Conservation (phyloP, 2,797 vertebrate genomes). For the Pipistrellus kuhlii region DNA sequence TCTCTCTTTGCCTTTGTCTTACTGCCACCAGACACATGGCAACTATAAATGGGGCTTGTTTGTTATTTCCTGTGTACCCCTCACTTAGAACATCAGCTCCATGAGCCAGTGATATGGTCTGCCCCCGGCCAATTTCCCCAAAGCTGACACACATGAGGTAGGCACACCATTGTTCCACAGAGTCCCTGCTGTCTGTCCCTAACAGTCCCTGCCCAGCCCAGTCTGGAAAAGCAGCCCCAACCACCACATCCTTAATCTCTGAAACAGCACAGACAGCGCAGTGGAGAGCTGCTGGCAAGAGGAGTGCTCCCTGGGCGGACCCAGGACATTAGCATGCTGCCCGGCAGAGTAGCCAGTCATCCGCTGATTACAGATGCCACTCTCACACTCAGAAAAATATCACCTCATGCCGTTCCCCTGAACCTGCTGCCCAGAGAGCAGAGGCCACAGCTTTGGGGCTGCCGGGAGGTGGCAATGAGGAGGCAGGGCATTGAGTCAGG, state of each 20-base stretch:
- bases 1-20: neutral
- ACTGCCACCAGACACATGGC: neutral
- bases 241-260: accelerated
- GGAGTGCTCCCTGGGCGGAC: accelerated
- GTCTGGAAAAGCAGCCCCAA: neutral
- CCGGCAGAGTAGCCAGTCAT: accelerated
- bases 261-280: neutral
- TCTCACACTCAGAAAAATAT: neutral
- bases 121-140: too few relatives aligned
- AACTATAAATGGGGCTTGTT: too few relatives aligned
- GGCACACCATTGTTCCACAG: neutral
- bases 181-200: neutral
- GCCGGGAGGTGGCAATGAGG: neutral
- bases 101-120: neutral
- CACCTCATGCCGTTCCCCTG: neutral
- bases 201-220: accelerated
- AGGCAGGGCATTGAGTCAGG: neutral
- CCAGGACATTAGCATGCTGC: neutral
- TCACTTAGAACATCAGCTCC: neutral
- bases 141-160: neutral
- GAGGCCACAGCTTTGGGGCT: neutral
- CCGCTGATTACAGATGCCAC: neutral
- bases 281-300: too few relatives aligned
- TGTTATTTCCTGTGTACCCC: neutral
- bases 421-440: neutral